Conservation (phyloP, 1,140 invertebrate genomes). For the Zophobas atratus region DNA sequence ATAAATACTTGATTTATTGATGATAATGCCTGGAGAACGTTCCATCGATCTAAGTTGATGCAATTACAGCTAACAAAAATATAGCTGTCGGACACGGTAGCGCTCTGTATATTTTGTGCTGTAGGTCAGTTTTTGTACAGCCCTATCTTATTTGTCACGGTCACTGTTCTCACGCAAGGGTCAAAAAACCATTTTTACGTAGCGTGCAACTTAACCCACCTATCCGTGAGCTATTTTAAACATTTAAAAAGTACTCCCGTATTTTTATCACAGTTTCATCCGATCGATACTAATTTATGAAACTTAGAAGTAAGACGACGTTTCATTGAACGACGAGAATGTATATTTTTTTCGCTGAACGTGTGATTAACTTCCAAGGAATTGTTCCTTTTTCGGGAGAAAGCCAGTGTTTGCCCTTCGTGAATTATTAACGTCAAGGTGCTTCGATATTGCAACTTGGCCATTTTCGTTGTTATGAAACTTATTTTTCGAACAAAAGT, state of each 20-base stretch:
- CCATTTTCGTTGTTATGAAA: constrained; percentile 30
- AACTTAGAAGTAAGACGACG: no score
- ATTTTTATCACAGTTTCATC: constrained; percentile 11
- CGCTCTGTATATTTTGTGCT: neutral
- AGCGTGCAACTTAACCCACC: constrained; percentile 1
- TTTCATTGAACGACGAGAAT: neutral
- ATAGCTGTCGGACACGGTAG: no score
- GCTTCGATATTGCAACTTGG: constrained; percentile 38
- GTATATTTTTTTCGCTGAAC: neutral
- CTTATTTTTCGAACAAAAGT: constrained; percentile 37
- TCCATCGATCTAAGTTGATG: no score
- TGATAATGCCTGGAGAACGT: no score
- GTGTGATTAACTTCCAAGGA: neutral
- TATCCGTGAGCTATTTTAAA: constrained; percentile 20
- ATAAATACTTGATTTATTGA: no score
- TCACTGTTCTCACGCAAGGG: constrained; percentile 4
- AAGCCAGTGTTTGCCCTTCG: neutral
- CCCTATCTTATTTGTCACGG: constrained; percentile 2
- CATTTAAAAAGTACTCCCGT: constrained; percentile 13
- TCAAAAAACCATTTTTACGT: constrained; percentile 10
- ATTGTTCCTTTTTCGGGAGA: constrained; percentile 2
- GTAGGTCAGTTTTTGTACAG: neutral
- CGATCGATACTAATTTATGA: neutral
- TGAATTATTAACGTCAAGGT: constrained; percentile 31
- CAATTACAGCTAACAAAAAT: no score